Evolutionary conservation across 2,797 vertebrate species (phyloP).

Genomic region (Squalus acanthias): DNA sequence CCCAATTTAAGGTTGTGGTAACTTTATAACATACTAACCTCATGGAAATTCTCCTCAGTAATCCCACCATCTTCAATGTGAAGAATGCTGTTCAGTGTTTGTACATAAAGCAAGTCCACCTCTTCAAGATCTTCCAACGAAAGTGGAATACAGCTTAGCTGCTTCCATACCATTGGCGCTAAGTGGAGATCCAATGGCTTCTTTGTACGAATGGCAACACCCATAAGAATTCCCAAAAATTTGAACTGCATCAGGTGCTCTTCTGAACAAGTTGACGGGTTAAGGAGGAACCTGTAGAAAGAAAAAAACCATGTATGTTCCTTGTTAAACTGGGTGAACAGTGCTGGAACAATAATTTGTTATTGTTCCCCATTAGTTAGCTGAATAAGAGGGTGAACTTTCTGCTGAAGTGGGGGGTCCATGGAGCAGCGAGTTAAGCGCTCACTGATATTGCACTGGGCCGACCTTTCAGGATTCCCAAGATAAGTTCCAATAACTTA

Average conservation of each 20-base stretch:
- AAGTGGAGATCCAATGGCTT: constrained; percentile 75
- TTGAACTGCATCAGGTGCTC: constrained; percentile 76
- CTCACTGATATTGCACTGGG: background rate
- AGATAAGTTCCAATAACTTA: background rate
- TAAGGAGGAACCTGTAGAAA: constrained; percentile 66
- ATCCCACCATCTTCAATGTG: constrained; percentile 83
- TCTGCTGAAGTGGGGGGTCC: background rate
- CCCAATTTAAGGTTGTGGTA: background rate
- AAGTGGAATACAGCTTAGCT: constrained; percentile 74
- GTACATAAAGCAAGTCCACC: constrained; percentile 75
- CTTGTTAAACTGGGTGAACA: background rate
- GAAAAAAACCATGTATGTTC: background rate
- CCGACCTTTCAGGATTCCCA: background rate
- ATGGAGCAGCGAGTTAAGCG: background rate
- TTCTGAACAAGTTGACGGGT: constrained; percentile 69
- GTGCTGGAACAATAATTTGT: background rate
- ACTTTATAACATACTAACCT: constrained; percentile 51
- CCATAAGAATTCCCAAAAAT: constrained; percentile 75
- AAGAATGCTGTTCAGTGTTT: constrained; percentile 79
- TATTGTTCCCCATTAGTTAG: background rate
- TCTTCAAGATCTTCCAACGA: constrained; percentile 73
- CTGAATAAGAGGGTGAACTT: background rate
- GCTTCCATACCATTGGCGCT: constrained; percentile 75
- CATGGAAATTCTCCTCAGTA: constrained; percentile 76
- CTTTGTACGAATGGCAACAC: constrained; percentile 75